Evolutionary conservation across 2,113 vertebrate species (phyloP).

Genomic region (Dolichallabes microphthalmus): DNA sequence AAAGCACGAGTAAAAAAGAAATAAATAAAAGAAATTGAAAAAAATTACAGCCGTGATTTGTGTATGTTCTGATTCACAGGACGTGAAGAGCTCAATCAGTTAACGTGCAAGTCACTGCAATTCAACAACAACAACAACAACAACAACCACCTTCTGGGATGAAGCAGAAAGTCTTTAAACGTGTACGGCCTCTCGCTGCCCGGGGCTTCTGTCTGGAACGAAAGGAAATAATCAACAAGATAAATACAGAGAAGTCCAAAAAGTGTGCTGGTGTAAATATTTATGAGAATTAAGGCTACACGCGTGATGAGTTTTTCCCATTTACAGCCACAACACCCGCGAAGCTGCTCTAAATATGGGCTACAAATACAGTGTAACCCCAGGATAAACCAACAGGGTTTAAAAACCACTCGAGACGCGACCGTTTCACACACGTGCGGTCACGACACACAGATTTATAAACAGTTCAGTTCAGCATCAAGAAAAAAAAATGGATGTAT

Average conservation of each 20-base stretch:
- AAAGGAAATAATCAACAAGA: conserved; percentile 43
- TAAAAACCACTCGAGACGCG: not conserved
- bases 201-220: conserved; percentile 93
- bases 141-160: conserved; percentile 86
- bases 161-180: conserved; percentile 97
- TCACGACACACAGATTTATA: not conserved
- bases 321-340: conserved; percentile 39
- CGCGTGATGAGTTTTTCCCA: conserved; percentile 5
- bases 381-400: not conserved
- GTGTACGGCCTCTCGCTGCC: conserved; percentile 91
- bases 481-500: not conserved
- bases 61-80: too few relatives aligned
- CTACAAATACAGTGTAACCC: not conserved
- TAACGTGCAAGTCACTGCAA: not conserved
- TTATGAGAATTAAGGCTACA: not conserved
- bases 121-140: not conserved
- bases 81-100: not conserved
- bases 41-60: too few relatives aligned
- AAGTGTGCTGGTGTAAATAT: not conserved
- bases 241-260: not conserved
- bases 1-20: conserved; percentile 18
- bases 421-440: not conserved
- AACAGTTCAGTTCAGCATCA: not conserved
- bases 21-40: not conserved
- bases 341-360: conserved; percentile 25